Conservation (phyloP, 2,888 invertebrate genomes). For the Mesopsocus fuscifrons region DNA sequence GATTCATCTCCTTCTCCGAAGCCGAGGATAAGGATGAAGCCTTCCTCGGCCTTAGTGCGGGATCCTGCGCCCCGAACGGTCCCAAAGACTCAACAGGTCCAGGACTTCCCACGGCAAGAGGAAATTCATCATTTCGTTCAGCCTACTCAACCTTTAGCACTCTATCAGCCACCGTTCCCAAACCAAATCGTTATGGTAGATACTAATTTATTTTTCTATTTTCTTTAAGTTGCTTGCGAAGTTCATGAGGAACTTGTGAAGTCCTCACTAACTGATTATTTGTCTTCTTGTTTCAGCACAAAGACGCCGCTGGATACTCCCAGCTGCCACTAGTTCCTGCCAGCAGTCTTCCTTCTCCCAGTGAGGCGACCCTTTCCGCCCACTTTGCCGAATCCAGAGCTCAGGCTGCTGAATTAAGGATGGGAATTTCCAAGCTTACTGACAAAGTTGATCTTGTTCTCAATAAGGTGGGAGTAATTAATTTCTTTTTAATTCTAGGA, state of each 20-base stretch:
- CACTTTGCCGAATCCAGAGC: slow-evolving; percentile 39
- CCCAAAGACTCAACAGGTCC: slow-evolving; percentile 3
- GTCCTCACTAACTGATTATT: not conserved
- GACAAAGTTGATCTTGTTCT: slow-evolving; percentile 41
- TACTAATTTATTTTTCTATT: too few species aligned
- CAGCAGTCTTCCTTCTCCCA: slow-evolving; percentile 14
- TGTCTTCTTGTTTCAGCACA: not conserved
- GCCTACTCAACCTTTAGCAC: not conserved
- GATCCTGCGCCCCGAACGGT: too few species aligned
- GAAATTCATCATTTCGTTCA: not conserved
- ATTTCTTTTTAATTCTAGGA: too few species aligned
- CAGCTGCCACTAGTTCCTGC: not conserved
- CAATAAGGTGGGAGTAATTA: slow-evolving; percentile 29
- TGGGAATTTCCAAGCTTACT: slow-evolving; percentile 39
- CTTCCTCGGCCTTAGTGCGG: too few species aligned
- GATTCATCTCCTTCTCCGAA: slow-evolving; percentile 7
- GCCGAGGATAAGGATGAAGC: not conserved
- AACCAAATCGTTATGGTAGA: too few species aligned
- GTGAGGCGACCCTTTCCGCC: slow-evolving; percentile 30
- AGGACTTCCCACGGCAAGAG: too few species aligned
- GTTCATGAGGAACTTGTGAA: not conserved
- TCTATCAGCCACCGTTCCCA: too few species aligned
- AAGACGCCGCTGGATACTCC: not conserved
- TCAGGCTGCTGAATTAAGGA: slow-evolving; percentile 43
- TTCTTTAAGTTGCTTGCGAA: too few species aligned